phyloP scores from a whole-genome alignment of 2,113 vertebrate genomes.

The Orientallactaga bullata region DNA sequence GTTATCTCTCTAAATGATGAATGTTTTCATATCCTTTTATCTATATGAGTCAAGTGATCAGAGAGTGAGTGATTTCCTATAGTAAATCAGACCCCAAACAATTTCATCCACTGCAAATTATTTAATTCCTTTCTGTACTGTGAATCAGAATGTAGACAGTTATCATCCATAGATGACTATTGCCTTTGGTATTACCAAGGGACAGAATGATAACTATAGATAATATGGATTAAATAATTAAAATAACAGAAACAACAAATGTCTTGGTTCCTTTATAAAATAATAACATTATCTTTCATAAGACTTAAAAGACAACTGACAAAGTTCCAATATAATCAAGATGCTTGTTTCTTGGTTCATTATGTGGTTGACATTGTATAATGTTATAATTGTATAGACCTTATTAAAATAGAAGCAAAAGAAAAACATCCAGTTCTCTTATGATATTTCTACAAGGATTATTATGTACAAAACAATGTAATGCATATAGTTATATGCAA shows the following conservation, averaged over 20 bases:
- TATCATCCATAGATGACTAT: conserved; percentile 36
- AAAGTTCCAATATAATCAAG: not conserved
- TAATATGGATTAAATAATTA: conserved; percentile 29
- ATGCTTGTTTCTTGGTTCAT: not conserved
- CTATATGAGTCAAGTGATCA: not conserved
- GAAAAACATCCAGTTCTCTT: conserved; percentile 1
- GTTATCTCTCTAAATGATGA: not conserved
- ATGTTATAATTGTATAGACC: not conserved
- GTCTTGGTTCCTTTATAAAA: conserved; percentile 25
- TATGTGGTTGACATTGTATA: not conserved
- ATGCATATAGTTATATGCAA: not conserved
- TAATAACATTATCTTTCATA: not conserved
- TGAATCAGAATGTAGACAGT: conserved; percentile 7
- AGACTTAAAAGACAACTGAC: conserved; percentile 1
- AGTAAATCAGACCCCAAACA: not conserved
- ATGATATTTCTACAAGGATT: conserved; percentile 25
- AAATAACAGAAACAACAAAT: conserved; percentile 24
- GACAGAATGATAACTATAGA: not conserved
- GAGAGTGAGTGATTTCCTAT: not conserved
- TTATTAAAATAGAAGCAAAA: too few relatives aligned
- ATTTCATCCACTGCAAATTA: not conserved
- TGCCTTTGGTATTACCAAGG: conserved; percentile 33
- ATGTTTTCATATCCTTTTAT: not conserved
- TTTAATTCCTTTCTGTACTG: not conserved
- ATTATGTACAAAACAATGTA: not conserved